Percentiles rank a stretch among this genome's conserved stretches.
Evolutionary conservation across 2,113 vertebrate genomes (phyloP).

Genomic region (Passer domesticus): DNA sequence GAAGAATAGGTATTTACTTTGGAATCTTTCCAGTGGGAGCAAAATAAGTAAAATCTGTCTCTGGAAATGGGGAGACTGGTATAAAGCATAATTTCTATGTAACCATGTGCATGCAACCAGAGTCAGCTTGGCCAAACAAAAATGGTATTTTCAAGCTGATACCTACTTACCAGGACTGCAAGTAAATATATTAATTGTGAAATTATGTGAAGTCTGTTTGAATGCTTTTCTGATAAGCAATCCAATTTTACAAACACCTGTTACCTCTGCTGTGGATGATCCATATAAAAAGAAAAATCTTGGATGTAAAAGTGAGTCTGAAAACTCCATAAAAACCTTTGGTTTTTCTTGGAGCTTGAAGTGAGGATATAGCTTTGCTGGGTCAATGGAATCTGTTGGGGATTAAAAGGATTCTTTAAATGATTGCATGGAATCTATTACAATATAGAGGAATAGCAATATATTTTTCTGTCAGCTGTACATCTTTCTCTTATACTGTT

Average conservation of each 20-base stretch:
- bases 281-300: neutral
- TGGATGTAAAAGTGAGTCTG: neutral
- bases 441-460: neutral
- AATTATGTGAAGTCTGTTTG: neutral
- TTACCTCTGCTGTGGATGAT: neutral
- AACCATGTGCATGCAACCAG: neutral
- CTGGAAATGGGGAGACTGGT: neutral
- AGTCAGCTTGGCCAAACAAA: neutral
- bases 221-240: neutral
- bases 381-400: neutral
- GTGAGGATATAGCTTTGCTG: neutral
- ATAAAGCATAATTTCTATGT: neutral
- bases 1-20: slow-evolving; percentile 11
- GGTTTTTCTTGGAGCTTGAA: neutral
- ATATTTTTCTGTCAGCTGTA: neutral
- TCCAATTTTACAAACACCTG: neutral
- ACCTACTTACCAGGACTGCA: neutral
- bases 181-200: neutral
- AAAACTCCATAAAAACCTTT: neutral
- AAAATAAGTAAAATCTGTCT: neutral
- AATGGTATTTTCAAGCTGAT: neutral
- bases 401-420: neutral
- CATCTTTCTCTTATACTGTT: neutral
- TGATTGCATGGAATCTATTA: neutral
- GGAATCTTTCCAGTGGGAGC: slow-evolving; percentile 1